Percentiles rank a stretch among this genome's conserved stretches.
Evolutionary conservation across 2,888 invertebrate species (phyloP).

Genomic region (Callyntrura sp.): DNA sequence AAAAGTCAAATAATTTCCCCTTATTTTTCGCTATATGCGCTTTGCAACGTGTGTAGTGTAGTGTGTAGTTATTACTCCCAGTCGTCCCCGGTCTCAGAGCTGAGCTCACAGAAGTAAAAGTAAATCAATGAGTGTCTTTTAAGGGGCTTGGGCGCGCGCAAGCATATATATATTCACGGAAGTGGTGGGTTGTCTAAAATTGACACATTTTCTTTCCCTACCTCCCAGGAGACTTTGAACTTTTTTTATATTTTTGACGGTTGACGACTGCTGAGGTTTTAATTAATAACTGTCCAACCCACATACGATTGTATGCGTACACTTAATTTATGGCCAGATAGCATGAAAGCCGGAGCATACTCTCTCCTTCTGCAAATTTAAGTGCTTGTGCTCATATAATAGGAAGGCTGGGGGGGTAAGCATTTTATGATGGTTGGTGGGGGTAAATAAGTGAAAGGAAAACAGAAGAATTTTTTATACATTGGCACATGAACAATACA

Average conservation of each 20-base stretch:
- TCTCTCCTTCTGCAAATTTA: too few relatives aligned
- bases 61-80: too few relatives aligned
- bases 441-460: not conserved
- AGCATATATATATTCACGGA: not conserved
- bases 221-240: slow-evolving; percentile 51
- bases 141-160: not conserved
- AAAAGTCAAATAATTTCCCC: slow-evolving; percentile 13
- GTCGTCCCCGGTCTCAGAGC: too few relatives aligned
- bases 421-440: not conserved
- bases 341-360: slow-evolving; percentile 65
- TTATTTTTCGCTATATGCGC: not conserved
- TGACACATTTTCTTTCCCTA: slow-evolving; percentile 69
- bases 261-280: slow-evolving; percentile 79
- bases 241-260: slow-evolving; percentile 64
- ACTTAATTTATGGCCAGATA: slow-evolving; percentile 77
- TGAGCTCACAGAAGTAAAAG: not conserved
- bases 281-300: slow-evolving; percentile 78
- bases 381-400: not conserved
- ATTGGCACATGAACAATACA: slow-evolving; percentile 8
- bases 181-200: slow-evolving; percentile 63
- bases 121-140: not conserved
- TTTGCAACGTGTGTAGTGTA: too few relatives aligned
- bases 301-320: slow-evolving; percentile 1
- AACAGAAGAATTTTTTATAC: not conserved
- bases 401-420: not conserved